phyloP scores from a whole-genome alignment of 2,888 invertebrate genomes.

The Nemapogon koenigi region DNA sequence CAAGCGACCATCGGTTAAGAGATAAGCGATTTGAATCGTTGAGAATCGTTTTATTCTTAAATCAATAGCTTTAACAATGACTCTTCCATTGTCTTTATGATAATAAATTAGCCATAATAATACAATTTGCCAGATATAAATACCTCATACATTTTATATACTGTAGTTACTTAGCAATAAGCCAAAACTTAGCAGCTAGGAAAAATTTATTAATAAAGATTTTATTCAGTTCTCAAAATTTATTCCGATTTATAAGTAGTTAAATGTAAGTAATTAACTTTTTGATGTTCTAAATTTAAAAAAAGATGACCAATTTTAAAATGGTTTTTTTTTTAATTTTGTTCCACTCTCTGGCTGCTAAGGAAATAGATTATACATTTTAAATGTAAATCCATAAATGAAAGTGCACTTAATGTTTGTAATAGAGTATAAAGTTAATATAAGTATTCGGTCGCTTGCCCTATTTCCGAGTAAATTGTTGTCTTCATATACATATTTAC shows the following conservation, averaged over 20 bases:
- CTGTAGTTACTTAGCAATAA: background rate
- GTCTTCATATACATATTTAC: conserved; percentile 2
- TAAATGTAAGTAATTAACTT: too few relatives aligned
- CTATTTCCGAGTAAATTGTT: conserved; percentile 7
- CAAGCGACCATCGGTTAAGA: conserved; percentile 31
- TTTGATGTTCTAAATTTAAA: too few relatives aligned
- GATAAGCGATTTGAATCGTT: conserved; percentile 30
- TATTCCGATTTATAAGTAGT: too few relatives aligned
- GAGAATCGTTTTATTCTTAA: conserved; percentile 43
- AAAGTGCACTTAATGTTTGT: conserved; percentile 65
- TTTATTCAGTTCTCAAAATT: too few relatives aligned
- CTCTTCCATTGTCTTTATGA: conserved; percentile 48
- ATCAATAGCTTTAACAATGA: conserved; percentile 61
- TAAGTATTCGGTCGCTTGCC: conserved; percentile 6
- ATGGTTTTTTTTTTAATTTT: too few relatives aligned
- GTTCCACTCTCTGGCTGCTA: too few relatives aligned
- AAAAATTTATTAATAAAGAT: background rate
- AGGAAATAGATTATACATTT: too few relatives aligned
- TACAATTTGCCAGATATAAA: conserved; percentile 42
- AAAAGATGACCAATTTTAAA: too few relatives aligned
- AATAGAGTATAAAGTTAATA: conserved; percentile 43
- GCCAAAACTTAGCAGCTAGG: conserved; percentile 1
- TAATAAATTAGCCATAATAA: conserved; percentile 54
- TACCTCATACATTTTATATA: conserved; percentile 38
- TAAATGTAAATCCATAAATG: conserved; percentile 26